Evolutionary conservation across 2,113 vertebrate species (phyloP).

Genomic region (Pycnonotus jocosus): DNA sequence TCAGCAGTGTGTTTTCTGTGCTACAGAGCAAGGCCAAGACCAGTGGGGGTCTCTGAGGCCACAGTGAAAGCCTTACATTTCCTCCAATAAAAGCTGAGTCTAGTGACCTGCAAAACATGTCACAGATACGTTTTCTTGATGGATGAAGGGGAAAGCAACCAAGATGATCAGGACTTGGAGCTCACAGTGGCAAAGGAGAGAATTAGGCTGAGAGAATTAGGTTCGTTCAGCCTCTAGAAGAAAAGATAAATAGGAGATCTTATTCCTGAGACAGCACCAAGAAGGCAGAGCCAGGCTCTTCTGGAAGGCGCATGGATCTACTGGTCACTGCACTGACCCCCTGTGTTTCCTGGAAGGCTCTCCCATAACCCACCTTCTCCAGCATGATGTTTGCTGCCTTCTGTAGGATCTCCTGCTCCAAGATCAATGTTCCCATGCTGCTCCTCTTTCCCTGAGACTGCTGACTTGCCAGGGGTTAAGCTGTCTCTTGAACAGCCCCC

Average conservation of each 20-base stretch:
- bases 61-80: neutral
- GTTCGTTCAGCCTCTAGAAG: neutral
- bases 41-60: neutral
- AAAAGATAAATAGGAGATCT: neutral
- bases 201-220: neutral
- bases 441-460: neutral
- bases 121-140: neutral
- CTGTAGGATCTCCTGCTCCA: neutral
- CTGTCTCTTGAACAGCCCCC: neutral
- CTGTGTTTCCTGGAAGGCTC: neutral
- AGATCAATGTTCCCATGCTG: neutral
- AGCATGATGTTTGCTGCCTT: neutral
- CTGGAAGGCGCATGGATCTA: neutral
- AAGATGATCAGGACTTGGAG: neutral
- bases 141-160: neutral
- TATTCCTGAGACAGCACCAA: neutral
- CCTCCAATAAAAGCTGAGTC: neutral
- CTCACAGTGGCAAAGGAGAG: neutral
- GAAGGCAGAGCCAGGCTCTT: neutral
- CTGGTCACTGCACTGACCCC: neutral
- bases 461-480: conserved; percentile 1
- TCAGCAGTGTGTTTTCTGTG: neutral
- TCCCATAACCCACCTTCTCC: neutral
- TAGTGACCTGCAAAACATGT: neutral
- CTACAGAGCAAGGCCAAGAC: neutral